Percentiles rank a stretch among this genome's conserved stretches.
phyloP scores from a whole-genome alignment of 2,113 vertebrate genomes.

The Brevimyrus niger region DNA sequence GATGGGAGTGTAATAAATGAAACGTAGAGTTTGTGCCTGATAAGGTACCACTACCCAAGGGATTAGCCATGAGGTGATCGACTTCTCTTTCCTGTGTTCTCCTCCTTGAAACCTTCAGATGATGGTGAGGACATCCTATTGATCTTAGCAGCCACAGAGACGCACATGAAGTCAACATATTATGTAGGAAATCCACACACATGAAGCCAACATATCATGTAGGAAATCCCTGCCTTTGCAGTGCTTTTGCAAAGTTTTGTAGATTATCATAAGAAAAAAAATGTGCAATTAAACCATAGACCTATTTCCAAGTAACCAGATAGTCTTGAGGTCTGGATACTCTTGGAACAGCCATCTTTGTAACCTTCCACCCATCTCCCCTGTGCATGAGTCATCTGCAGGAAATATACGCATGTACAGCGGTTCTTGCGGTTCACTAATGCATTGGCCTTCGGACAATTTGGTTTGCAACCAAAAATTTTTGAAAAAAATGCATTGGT shows the following conservation, averaged over 20 bases:
- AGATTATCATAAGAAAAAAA: not conserved
- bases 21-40: not conserved
- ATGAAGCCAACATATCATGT: not conserved
- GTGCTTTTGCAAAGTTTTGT: not conserved
- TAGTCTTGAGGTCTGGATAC: not conserved
- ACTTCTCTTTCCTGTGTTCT: not conserved
- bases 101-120: not conserved
- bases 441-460: too few species aligned
- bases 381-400: not conserved
- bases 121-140: not conserved
- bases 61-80: not conserved
- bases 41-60: not conserved
- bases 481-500: too few species aligned
- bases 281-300: not conserved
- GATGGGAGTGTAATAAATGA: not conserved
- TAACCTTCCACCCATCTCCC: not conserved
- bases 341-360: not conserved
- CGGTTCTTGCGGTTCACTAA: too few species aligned
- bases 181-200: not conserved
- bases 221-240: not conserved
- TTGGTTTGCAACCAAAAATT: too few species aligned
- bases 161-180: not conserved
- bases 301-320: not conserved
- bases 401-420: not conserved
- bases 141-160: not conserved